Conservation (phyloP, 2,888 invertebrate species). For the Slavum lentiscoides region DNA sequence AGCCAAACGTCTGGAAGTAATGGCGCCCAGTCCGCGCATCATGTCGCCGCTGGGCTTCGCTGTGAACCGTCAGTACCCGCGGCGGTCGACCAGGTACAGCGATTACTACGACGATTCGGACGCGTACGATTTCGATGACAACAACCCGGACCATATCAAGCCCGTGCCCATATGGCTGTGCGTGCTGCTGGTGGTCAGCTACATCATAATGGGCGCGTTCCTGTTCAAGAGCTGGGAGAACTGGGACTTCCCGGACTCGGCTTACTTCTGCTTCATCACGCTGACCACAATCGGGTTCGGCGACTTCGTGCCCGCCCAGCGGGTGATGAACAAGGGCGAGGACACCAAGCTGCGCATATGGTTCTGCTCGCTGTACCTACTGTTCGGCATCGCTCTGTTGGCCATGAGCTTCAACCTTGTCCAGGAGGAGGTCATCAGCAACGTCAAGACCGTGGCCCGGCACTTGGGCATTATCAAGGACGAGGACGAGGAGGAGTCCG, state of each 20-base stretch:
- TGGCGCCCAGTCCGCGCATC: constrained; percentile 65
- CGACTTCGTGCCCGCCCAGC: constrained; percentile 86
- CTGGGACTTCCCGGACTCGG: constrained; percentile 85
- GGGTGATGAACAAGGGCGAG: constrained; percentile 60
- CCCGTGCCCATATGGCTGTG: constrained; percentile 90
- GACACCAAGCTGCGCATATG: constrained; percentile 71
- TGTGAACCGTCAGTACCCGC: constrained; percentile 63
- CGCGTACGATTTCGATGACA: constrained; percentile 62
- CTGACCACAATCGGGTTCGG: constrained; percentile 92
- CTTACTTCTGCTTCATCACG: constrained; percentile 93
- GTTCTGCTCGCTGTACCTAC: constrained; percentile 85
- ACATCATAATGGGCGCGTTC: constrained; percentile 86
- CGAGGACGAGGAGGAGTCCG: constrained; percentile 54
- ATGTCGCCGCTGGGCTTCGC: constrained; percentile 73
- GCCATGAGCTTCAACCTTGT: constrained; percentile 97
- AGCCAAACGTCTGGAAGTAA: constrained; percentile 44
- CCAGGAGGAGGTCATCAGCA: constrained; percentile 88
- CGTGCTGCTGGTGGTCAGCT: constrained; percentile 83
- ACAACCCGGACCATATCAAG: constrained; percentile 67
- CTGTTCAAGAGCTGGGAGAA: constrained; percentile 83
- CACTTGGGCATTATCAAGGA: constrained; percentile 82
- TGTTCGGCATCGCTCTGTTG: constrained; percentile 90
- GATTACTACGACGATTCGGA: constrained; percentile 56
- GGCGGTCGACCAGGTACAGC: constrained; percentile 56
- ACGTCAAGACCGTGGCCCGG: constrained; percentile 83